Evolutionary conservation across 2,797 vertebrate species (phyloP).

Genomic region (Pangasius krempfi): DNA sequence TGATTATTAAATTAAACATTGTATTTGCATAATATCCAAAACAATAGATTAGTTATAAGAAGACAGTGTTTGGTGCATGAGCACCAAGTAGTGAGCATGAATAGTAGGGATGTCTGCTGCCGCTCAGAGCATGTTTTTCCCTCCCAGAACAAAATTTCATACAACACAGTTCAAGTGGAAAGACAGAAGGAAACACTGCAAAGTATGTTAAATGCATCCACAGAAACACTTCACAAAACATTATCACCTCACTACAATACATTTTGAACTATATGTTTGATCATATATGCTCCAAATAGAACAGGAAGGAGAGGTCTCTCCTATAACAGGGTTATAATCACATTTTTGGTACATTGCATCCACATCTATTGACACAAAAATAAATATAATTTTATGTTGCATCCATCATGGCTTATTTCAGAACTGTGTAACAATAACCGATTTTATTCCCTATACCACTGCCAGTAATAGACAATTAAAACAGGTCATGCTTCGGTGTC

Average conservation of each 20-base stretch:
- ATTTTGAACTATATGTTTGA: conserved; percentile 52
- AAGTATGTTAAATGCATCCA: conserved; percentile 15
- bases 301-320: conserved; percentile 1
- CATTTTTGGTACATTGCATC: conserved; percentile 39
- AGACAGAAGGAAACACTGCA: conserved; percentile 28
- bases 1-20: not conserved
- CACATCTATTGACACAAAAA: conserved; percentile 16
- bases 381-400: conserved; percentile 21
- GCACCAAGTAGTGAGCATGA: not conserved
- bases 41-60: not conserved
- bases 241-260: conserved; percentile 45
- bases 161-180: not conserved
- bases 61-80: not conserved
- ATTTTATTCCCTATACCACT: not conserved
- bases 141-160: not conserved
- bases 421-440: not conserved
- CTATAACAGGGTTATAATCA: not conserved
- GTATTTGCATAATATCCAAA: conserved; percentile 21
- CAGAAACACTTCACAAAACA: conserved; percentile 31
- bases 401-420: conserved; percentile 21
- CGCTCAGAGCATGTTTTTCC: not conserved
- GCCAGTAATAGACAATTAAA: not conserved
- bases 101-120: conserved; percentile 11
- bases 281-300: conserved; percentile 55
- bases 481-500: not conserved